phyloP scores from a whole-genome alignment of 1,140 invertebrate species.

The Orchesella cincta region DNA sequence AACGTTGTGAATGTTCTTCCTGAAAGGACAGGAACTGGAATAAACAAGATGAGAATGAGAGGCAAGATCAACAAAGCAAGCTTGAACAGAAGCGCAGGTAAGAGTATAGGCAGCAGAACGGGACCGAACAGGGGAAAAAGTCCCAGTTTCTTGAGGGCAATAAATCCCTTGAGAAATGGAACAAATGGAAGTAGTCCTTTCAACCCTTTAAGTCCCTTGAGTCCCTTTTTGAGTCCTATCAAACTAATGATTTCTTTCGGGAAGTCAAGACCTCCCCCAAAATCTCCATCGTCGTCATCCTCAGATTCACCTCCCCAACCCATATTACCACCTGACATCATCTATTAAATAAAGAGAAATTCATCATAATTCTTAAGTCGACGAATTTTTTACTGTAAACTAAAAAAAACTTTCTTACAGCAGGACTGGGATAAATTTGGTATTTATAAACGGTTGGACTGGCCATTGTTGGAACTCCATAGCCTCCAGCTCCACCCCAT shows the following conservation, averaged over 20 bases:
- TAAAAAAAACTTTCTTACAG: background rate
- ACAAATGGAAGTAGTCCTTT: slow-evolving; percentile 30
- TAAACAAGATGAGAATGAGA: slow-evolving; percentile 32
- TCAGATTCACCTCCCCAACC: slow-evolving; percentile 22
- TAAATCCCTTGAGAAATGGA: slow-evolving; percentile 33
- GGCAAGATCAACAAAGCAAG: slow-evolving; percentile 31
- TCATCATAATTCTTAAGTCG: background rate
- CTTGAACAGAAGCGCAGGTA: slow-evolving; percentile 33
- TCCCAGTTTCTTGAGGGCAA: too few species aligned
- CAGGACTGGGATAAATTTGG: slow-evolving; percentile 34
- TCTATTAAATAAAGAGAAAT: slow-evolving; percentile 10
- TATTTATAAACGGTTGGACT: slow-evolving; percentile 31
- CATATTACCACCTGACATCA: background rate
- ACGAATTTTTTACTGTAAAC: background rate
- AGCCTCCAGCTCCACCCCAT: slow-evolving; percentile 7
- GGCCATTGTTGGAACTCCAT: background rate
- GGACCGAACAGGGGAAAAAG: slow-evolving; percentile 34
- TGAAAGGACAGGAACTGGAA: slow-evolving; percentile 36
- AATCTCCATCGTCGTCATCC: slow-evolving; percentile 28
- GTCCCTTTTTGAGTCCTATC: slow-evolving; percentile 38
- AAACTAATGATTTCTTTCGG: slow-evolving; percentile 38
- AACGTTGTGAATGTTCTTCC: slow-evolving; percentile 19
- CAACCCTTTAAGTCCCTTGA: slow-evolving; percentile 27
- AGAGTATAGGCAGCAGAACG: slow-evolving; percentile 22
- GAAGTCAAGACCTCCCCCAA: background rate